These are phyloP conservation scores for Augiades crinisus DNA, from an alignment of 2,888 invertebrate genomes.

Conservation along the genomic window DNA sequence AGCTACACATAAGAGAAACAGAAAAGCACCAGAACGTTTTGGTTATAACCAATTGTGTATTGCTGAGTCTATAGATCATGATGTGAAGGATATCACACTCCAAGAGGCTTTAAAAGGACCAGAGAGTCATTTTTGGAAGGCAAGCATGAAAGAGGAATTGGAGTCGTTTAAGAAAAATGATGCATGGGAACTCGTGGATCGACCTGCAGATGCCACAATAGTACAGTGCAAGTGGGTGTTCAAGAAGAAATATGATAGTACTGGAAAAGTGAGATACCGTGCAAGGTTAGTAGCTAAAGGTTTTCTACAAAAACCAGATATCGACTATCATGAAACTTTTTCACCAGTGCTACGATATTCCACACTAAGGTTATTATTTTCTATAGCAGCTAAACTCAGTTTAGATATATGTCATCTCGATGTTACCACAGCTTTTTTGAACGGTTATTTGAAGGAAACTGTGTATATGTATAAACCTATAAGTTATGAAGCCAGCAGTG, in stretches of 20 bases:
- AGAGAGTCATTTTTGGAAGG: neutral
- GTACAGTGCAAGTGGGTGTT: too few relatives aligned
- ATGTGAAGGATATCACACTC: conserved; percentile 1
- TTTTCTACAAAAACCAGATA: neutral
- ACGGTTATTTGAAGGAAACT: neutral
- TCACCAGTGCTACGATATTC: conserved; percentile 10
- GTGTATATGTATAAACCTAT: neutral
- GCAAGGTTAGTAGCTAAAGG: neutral
- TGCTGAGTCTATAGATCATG: neutral
- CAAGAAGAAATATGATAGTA: too few relatives aligned
- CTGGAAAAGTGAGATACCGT: neutral
- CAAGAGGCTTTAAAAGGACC: conserved; percentile 8
- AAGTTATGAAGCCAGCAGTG: too few relatives aligned
- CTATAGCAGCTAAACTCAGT: neutral
- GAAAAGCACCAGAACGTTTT: conserved; percentile 1
- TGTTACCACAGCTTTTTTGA: neutral
- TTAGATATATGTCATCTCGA: conserved; percentile 10
- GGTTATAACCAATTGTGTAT: conserved; percentile 4
- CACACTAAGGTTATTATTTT: conserved; percentile 9
- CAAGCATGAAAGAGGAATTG: neutral
- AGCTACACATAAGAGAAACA: neutral
- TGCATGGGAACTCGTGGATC: neutral
- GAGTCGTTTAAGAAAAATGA: neutral
- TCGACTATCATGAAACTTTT: conserved; percentile 12
- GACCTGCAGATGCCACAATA: too few relatives aligned